These are phyloP conservation scores for Drosophila prolongata DNA, from an alignment of 2,888 invertebrate genomes.

Conservation along the genomic window DNA sequence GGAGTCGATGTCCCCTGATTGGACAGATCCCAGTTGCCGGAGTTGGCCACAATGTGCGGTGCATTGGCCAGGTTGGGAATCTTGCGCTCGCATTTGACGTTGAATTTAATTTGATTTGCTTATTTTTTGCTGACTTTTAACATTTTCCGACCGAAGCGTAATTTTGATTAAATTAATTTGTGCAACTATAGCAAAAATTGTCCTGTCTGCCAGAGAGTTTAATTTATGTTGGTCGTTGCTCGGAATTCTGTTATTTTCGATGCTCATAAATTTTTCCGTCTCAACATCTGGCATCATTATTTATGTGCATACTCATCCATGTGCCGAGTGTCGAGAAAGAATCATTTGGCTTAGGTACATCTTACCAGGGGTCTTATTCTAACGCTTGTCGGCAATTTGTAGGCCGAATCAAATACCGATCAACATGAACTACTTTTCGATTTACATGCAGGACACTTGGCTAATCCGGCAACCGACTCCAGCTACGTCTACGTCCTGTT, in stretches of 20 bases:
- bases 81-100: slow-evolving; percentile 12
- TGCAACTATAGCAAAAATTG: slow-evolving; percentile 54
- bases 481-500: neutral
- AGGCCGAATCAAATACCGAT: slow-evolving; percentile 57
- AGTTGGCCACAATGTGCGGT: slow-evolving; percentile 18
- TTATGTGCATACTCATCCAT: slow-evolving; percentile 15
- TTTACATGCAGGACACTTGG: slow-evolving; percentile 43
- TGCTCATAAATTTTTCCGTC: slow-evolving; percentile 32
- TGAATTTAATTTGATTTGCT: slow-evolving; percentile 51
- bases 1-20: slow-evolving; percentile 21
- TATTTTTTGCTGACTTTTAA: slow-evolving; percentile 61
- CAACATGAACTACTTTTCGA: slow-evolving; percentile 48
- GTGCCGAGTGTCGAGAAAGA: slow-evolving; percentile 1
- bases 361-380: slow-evolving; percentile 26
- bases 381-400: slow-evolving; percentile 48
- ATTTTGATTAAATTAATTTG: slow-evolving; percentile 68
- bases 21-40: slow-evolving; percentile 9
- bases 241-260: slow-evolving; percentile 16
- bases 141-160: slow-evolving; percentile 21
- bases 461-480: slow-evolving; percentile 38
- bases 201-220: slow-evolving; percentile 19
- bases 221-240: slow-evolving; percentile 23
- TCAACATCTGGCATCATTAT: slow-evolving; percentile 35
- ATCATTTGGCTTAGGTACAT: slow-evolving; percentile 9
- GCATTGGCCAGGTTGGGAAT: slow-evolving; percentile 21